Evolutionary conservation across 1,140 invertebrate species (phyloP), one percentile per base, ranked within the genome.

Genomic region (Cyclargus thomasi): DNA sequence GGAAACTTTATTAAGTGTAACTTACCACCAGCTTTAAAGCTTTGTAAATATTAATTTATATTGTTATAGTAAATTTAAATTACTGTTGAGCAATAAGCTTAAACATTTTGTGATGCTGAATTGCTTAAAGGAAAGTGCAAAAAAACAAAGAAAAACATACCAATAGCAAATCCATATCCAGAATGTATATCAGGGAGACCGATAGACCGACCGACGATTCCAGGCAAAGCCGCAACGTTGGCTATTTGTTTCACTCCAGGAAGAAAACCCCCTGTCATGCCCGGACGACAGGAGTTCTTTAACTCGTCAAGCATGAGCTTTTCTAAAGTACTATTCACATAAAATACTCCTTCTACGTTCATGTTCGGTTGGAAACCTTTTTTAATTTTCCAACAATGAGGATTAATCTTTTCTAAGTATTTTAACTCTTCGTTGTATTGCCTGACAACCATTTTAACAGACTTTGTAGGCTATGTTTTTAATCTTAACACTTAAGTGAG

Each of bases 291-390:
- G 0, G 97, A 93, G 90, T 99, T 98, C 73, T 94, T 92, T 59
- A 99, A 90, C 83, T 99, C 99, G 67, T 99, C 98, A 81, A 99
- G 96, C 98, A 99, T 99, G 0, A 99, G 91, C 76, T 95, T 96
- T 88, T 99, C 98, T 67, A 99, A 91, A 23, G 94, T 94, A 68
- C 94, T 93, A 88, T 99, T 99, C 0, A 99, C 98, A 91, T 99
- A 99, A 91, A 99, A 99, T 16, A 98, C 92, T 35, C 99, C 99
- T 92, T 99, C 99, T 10, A 99, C 98, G 81, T 99, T 99, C 99
- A 99, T 99, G 77, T 99, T 99, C 1, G 98, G 97, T 76, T 99
- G 98, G 91, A 99, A 99, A 5, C 98, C 99, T 88, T 98, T 99
- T 88, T 99, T 99, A 69, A 99, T 99, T 81, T 92, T 94, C 98